Percentiles rank a stretch among this genome's conserved stretches.
Conservation (phyloP, 2,113 vertebrate species). For the Oncorhynchus gorbuscha region DNA sequence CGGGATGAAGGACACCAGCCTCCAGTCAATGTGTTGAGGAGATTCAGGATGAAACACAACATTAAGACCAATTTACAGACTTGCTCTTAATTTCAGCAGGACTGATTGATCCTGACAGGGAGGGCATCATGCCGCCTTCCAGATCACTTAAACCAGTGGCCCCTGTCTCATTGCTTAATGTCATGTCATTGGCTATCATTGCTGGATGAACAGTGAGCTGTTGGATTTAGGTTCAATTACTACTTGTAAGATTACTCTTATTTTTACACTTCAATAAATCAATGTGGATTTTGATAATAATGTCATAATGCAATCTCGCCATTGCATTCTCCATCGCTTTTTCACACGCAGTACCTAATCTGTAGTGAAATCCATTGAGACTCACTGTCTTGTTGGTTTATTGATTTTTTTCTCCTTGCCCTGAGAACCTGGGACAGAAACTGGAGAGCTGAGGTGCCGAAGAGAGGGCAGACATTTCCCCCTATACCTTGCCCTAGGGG, state of each 20-base stretch:
- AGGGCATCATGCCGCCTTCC: constrained; percentile 73
- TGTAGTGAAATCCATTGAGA: constrained; percentile 72
- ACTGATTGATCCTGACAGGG: constrained; percentile 79
- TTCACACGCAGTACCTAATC: constrained; percentile 63
- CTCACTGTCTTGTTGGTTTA: constrained; percentile 72
- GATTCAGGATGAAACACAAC: constrained; percentile 74
- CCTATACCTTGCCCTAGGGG: constrained; percentile 47
- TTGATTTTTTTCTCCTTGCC: constrained; percentile 69
- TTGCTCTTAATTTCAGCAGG: constrained; percentile 77
- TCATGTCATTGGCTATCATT: constrained; percentile 72
- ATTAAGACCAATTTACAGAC: constrained; percentile 79
- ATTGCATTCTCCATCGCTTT: constrained; percentile 47
- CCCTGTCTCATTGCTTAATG: constrained; percentile 71
- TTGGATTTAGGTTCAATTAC: constrained; percentile 71
- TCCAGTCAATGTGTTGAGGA: constrained; percentile 64
- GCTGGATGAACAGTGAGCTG: constrained; percentile 51
- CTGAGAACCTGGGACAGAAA: constrained; percentile 66
- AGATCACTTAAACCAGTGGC: constrained; percentile 77
- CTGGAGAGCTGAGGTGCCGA: constrained; percentile 58
- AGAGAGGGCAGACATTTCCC: constrained; percentile 36
- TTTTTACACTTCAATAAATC: constrained; percentile 71
- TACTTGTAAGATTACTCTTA: constrained; percentile 68
- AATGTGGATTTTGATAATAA: constrained; percentile 75
- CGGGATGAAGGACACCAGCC: constrained; percentile 69
- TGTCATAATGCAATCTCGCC: constrained; percentile 66